Base-by-base conservation (phyloP, 2,797 vertebrate genomes). In the Pipistrellus kuhlii region DNA sequence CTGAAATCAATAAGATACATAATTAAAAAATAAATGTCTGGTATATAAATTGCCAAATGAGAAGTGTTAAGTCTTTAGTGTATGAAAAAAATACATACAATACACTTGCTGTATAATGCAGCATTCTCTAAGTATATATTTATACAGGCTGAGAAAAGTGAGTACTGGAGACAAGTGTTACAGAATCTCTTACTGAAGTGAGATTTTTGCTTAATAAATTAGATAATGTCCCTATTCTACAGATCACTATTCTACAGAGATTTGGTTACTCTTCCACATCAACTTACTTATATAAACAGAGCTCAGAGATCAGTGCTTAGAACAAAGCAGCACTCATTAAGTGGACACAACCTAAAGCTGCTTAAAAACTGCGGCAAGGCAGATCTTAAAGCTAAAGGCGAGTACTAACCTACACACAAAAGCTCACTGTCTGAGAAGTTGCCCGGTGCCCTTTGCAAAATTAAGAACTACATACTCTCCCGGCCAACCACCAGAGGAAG, bases 361-460 rank as follows among this genome's bases (percentile, higher is more conserved):
- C 62, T 94, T 88, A 75, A 75, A 96, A 90, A 95, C 77, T 64
- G 71, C 20, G 30, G 78, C 57, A 87, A 94, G 76, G 76, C 15
- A 87, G 71, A 51, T 91, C 71, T 73, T 77, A 86, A 87, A 94
- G 88, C 66, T 86, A 77, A 94, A 75, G 68, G 32, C 86, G 71
- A 77, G 68, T 64, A 72, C 48, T 78, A 57, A 91, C 48, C 48
- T 82, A 69, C 55, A 93, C 78, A 97, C 93, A 97, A 94, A 95
- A 76, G 80, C 87, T 95, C 44, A 94, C 94, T 96, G 97, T 97
- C 82, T 96, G 75, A 88, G 85, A 41, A 89, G 59, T 4, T 94
- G 95, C 85, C 59, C 57, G 13, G 15, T 90, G 59, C 82, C 46
- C 55, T 95, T 86, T 84, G 94, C 78, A 85, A 96, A 95, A 96